Percentiles rank a stretch among this genome's conserved stretches.
These are phyloP conservation scores for Aplidium turbinatum DNA, from an alignment of 23 tunicate species.

Conservation along the genomic window DNA sequence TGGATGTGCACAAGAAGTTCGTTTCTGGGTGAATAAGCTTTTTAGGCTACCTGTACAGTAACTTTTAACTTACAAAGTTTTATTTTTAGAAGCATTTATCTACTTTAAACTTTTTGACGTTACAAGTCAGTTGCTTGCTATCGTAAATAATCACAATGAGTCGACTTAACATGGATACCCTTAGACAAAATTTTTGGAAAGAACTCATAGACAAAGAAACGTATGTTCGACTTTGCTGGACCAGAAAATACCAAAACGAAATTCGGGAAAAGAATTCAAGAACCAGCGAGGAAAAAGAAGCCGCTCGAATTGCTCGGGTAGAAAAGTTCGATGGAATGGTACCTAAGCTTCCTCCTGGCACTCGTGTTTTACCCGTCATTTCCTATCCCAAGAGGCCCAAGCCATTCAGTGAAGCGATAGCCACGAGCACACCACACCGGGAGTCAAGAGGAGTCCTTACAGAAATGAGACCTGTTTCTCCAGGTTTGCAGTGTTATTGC, in stretches of 20 bases:
- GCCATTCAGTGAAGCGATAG: constrained; percentile 27
- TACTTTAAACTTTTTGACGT: too few species aligned
- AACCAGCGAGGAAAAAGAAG: background rate
- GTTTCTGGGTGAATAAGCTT: too few species aligned
- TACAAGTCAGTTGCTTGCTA: too few species aligned
- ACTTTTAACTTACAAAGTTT: too few species aligned
- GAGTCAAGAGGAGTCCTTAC: constrained; percentile 61
- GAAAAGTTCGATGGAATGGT: constrained; percentile 67
- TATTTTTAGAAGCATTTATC: too few species aligned
- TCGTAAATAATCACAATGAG: too few species aligned
- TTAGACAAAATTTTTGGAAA: constrained; percentile 90
- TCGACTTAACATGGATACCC: constrained; percentile 91
- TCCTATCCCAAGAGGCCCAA: constrained; percentile 63
- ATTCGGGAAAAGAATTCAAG: constrained; percentile 8
- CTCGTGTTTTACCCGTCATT: constrained; percentile 67
- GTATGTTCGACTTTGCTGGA: constrained; percentile 79
- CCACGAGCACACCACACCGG: constrained; percentile 16
- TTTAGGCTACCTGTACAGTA: too few species aligned
- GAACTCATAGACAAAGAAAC: constrained; percentile 90
- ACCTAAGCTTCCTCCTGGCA: constrained; percentile 62
- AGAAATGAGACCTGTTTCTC: constrained; percentile 84
- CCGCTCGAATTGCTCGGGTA: constrained; percentile 16
- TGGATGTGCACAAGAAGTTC: too few species aligned
- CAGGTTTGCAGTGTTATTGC: too few species aligned
- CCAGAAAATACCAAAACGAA: constrained; percentile 49